Conservation (phyloP, 2,797 vertebrate species). For the Pogonophryne albipinna region DNA sequence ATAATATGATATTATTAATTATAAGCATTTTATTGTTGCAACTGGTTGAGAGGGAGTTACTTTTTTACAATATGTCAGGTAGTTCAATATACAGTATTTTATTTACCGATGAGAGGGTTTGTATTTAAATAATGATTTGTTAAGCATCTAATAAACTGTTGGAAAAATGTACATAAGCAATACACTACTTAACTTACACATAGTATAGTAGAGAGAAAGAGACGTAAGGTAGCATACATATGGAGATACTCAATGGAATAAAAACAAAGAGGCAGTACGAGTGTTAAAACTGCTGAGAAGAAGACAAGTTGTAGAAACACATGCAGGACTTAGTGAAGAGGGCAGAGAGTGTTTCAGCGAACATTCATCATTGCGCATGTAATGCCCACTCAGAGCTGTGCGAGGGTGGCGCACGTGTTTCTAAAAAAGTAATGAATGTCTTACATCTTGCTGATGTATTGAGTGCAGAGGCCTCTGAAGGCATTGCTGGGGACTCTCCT, state of each 20-base stretch:
- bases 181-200: background rate
- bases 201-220: background rate
- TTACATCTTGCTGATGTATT: constrained; percentile 82
- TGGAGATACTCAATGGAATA: background rate
- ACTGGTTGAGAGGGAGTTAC: background rate
- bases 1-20: too few relatives aligned
- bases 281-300: constrained; percentile 21
- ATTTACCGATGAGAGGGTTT: background rate
- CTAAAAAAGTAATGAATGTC: constrained; percentile 48
- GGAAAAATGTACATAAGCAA: background rate
- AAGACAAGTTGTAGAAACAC: background rate
- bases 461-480: constrained; percentile 83
- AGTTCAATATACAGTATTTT: background rate
- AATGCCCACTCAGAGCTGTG: constrained; percentile 39
- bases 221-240: background rate
- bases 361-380: constrained; percentile 45
- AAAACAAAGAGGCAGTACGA: background rate
- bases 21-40: background rate
- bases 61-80: background rate
- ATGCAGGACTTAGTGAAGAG: constrained; percentile 35
- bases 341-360: constrained; percentile 44
- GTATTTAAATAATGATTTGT: background rate
- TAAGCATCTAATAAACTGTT: background rate
- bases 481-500: constrained; percentile 80
- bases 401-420: constrained; percentile 32